Base-by-base conservation (phyloP, 2,113 vertebrate species). In the Tapirus terrestris region DNA sequence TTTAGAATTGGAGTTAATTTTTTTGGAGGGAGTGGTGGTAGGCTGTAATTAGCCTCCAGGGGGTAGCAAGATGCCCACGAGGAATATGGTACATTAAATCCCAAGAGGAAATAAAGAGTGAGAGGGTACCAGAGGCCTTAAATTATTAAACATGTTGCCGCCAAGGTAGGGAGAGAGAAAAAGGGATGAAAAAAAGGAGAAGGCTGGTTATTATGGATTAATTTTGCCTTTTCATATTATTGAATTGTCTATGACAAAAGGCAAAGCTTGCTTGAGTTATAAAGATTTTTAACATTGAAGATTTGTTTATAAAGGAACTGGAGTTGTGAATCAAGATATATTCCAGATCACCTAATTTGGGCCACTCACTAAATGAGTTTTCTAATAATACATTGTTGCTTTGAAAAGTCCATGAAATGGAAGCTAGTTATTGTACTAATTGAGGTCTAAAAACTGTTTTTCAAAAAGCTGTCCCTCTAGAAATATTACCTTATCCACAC, bases 391-490 rank as follows among this genome's bases (percentile, higher is more conserved):
- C 8, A 20, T 25, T 89, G 21, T 60, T 43, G 45, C 76, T 93
- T 63, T 76, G 48, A 65, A 45, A 60, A 89, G 56, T 51, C 73
- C 45, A 33, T 65, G 72, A 96, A 53, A 75, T 56, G 17, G 60
- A 91, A 96, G 67, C 25, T 21, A 96, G 33, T 72, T 72, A 63
- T 91, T 97, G 65, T 43, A 90, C 96, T 92, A 89, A 0, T 11
- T 90, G 31, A 29, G 77, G 21, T 60, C 73, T 27, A 67, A 51
- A 72, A 48, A 65, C 4, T 9, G 61, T 45, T n/a, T 91, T 73
- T 45, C 45, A 82, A 73, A 80, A 91, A 83, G 33, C 33, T 43
- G 51, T 51, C 61, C 18, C 60, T n/a, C 29, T 43, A 48, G 10
- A 86, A 70, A 61, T 68, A 61, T 21, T 70, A 79, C 13, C 31